Base-by-base conservation (phyloP, 2,888 invertebrate species). In the Pristionchus entomophagus region DNA sequence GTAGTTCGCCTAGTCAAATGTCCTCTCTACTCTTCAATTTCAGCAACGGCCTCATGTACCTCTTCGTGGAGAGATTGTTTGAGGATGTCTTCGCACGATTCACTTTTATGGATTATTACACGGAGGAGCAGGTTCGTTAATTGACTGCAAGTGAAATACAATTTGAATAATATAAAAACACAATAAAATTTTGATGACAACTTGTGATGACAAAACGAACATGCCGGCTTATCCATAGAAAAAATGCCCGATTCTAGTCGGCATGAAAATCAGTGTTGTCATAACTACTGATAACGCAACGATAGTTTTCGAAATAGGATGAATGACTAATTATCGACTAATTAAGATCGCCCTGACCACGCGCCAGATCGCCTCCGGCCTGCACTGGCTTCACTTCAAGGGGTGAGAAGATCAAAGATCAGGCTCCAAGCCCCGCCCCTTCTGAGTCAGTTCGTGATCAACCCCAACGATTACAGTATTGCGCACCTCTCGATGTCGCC, bases 341-440 rank as follows among this genome's bases (percentile, higher is more conserved):
- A 8, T 86, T 81, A 5, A 86, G 94, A 97, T 98, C 0, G 96
- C 97, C 0, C 96, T 96, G 0, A 96, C 97, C 38, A 95, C 98
- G 65, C 95, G 96, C 3, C 98, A 99, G 95, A 95, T 97, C 0
- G 94, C 97, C 86, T 97, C 97, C 93, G 98, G 96, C 0, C 94
- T 98, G 0, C 97, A 98, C 94, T 99, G 97, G 94, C 95, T 99
- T 62, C 98, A 99, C 94, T 97, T 97, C 96, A 95, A 97, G 91
- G 97, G 97, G 93, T 93, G 19, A 41, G 85, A 0, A 29, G 6
- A 29, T 29, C 10, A 5, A 6, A 45, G 45, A 6, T 45, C 45
- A 45, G 14, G 6, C 45, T 10, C 6, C 14, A 45, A 45, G 45
- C 45, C 45, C n/a, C n/a, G n/a, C n/a, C n/a, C n/a, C n/a, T n/a